Evolutionary conservation across 53 echinoderm and acorn worm species (phyloP).

Genomic region (Echinometra lucunter): DNA sequence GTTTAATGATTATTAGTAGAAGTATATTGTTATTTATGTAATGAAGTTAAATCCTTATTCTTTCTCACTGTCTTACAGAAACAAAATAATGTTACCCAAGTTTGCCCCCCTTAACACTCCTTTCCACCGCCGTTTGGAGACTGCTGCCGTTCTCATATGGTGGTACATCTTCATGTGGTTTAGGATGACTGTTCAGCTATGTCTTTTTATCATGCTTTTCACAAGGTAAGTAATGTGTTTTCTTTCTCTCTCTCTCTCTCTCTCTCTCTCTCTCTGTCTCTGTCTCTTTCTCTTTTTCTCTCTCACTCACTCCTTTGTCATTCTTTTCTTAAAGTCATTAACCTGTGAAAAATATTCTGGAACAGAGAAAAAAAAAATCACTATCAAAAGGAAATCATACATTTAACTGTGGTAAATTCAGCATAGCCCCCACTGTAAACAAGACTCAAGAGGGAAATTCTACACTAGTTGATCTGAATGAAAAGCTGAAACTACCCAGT

Average conservation of each 20-base stretch:
- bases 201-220: slow-evolving; percentile 66
- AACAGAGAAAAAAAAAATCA: too few species aligned
- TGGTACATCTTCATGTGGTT: slow-evolving; percentile 79
- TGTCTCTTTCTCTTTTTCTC: not conserved
- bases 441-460: too few species aligned
- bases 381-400: too few species aligned
- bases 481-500: too few species aligned
- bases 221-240: slow-evolving; percentile 67
- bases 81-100: slow-evolving; percentile 40
- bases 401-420: too few species aligned
- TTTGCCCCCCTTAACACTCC: slow-evolving; percentile 86
- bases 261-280: not conserved
- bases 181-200: slow-evolving; percentile 53
- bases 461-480: too few species aligned
- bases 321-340: too few species aligned
- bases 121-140: slow-evolving; percentile 83
- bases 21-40: too few species aligned
- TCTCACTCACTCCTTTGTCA: not conserved
- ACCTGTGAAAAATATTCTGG: too few species aligned
- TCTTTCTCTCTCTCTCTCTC: not conserved
- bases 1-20: too few species aligned
- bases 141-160: slow-evolving; percentile 74
- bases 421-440: too few species aligned
- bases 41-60: not conserved
- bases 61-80: not conserved